phyloP scores from a whole-genome alignment of 2,888 invertebrate genomes.

The Argyresthia albistria region DNA sequence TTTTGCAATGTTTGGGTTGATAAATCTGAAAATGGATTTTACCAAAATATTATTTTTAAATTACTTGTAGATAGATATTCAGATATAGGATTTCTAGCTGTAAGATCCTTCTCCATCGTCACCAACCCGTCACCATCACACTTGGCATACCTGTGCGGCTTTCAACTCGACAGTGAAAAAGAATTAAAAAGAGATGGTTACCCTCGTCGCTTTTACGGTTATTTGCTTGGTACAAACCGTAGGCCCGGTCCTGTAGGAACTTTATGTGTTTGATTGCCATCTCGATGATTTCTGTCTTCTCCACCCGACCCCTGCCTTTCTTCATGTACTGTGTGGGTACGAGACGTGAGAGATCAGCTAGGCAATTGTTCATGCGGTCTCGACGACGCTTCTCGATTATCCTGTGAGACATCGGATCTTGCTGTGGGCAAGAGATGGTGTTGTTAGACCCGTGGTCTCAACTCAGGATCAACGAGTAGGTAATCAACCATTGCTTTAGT shows the following conservation, averaged over 20 bases:
- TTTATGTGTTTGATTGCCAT: slow-evolving; percentile 97
- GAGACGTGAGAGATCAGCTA: slow-evolving; percentile 92
- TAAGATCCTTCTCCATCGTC: background rate
- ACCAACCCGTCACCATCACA: background rate
- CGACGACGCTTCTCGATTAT: slow-evolving; percentile 96
- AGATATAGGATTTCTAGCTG: no score
- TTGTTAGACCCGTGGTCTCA: background rate
- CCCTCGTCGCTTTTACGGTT: slow-evolving; percentile 13
- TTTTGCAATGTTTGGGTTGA: no score
- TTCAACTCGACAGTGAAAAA: slow-evolving; percentile 11
- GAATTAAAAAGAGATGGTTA: slow-evolving; percentile 10
- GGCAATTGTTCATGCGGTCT: slow-evolving; percentile 97
- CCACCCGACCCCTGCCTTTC: slow-evolving; percentile 95
- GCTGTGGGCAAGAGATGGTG: slow-evolving; percentile 62
- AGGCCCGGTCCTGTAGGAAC: slow-evolving; percentile 82
- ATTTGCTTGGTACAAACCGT: slow-evolving; percentile 42
- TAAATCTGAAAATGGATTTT: no score
- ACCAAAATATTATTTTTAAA: no score
- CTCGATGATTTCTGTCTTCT: slow-evolving; percentile 98
- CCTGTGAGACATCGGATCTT: slow-evolving; percentile 98
- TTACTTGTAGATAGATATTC: no score
- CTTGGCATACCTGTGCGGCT: slow-evolving; percentile 14
- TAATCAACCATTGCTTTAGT: no score
- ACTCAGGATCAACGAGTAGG: background rate
- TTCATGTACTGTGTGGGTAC: slow-evolving; percentile 95